A percentile compares a stretch with the other conserved stretches of the same genome.
phyloP scores from a whole-genome alignment of 2,888 invertebrate genomes.

The Crossocerus cetratus region DNA sequence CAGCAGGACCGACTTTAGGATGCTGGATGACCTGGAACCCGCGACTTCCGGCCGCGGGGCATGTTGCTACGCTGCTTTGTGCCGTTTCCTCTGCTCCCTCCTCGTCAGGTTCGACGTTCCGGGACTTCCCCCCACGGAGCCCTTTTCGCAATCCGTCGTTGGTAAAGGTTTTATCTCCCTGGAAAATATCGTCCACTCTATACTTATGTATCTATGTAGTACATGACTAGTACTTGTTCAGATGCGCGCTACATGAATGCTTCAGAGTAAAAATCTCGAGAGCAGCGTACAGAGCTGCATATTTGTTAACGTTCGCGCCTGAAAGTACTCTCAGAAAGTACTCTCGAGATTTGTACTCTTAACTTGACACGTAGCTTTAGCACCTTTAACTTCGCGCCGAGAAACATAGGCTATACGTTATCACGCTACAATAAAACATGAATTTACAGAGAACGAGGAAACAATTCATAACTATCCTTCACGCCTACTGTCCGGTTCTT shows the following conservation, averaged over 20 bases:
- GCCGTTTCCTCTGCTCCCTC: conserved; percentile 83
- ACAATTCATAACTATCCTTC: no score
- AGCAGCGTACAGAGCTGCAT: no score
- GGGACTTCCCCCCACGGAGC: conserved; percentile 53
- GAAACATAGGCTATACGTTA: no score
- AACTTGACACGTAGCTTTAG: no score
- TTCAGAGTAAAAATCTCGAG: no score
- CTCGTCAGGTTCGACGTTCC: conserved; percentile 61
- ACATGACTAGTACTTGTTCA: not conserved
- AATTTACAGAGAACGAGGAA: no score
- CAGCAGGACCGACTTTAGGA: conserved; percentile 70
- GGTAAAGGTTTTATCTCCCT: conserved; percentile 84
- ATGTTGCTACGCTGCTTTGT: conserved; percentile 82
- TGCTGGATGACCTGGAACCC: conserved; percentile 70
- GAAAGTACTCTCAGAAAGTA: no score
- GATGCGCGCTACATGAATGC: not conserved
- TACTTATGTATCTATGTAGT: not conserved
- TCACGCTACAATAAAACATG: no score
- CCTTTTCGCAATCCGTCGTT: conserved; percentile 77
- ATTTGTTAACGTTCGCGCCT: no score
- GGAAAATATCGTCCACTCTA: conserved; percentile 21
- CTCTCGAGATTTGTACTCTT: no score
- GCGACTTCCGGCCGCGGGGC: conserved; percentile 73
- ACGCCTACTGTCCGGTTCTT: no score
- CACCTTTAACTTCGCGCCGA: no score